A percentile compares a stretch with the other conserved stretches of the same genome.
Conservation (phyloP, 30 jellyfish, hydroid and myxozoan genomes). For the Hydractinia echinata region DNA sequence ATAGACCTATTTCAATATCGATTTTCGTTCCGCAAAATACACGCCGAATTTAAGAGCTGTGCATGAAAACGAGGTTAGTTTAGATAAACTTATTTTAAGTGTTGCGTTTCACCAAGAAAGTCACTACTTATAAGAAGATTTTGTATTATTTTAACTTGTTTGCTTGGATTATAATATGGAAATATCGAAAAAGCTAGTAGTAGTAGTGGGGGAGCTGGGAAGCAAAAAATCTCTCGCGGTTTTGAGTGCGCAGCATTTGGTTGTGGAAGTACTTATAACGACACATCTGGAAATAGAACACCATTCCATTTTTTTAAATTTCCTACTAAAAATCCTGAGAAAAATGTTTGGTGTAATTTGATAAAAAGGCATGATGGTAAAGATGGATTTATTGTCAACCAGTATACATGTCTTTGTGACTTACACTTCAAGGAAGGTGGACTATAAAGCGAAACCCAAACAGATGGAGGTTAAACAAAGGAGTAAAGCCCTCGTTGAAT, state of each 20-base stretch:
- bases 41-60: not conserved
- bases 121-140: not conserved
- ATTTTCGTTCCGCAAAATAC: too few relatives aligned
- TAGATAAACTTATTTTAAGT: not conserved
- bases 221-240: not conserved
- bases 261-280: slow-evolving; percentile 3
- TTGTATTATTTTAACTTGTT: too few relatives aligned
- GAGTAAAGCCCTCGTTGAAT: not conserved
- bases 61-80: slow-evolving; percentile 6
- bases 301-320: not conserved
- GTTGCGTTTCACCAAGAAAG: slow-evolving; percentile 5
- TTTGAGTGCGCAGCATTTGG: slow-evolving; percentile 4
- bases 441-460: not conserved
- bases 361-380: too few relatives aligned
- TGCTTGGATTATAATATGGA: too few relatives aligned
- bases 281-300: slow-evolving; percentile 10
- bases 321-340: too few relatives aligned
- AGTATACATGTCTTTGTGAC: too few relatives aligned
- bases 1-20: too few relatives aligned
- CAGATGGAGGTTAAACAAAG: not conserved
- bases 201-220: too few relatives aligned
- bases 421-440: too few relatives aligned
- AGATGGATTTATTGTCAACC: too few relatives aligned
- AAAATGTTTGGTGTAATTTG: too few relatives aligned
- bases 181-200: too few relatives aligned